Base-by-base conservation (phyloP, 2,113 vertebrate genomes). In the Acrocephalus arundinaceus region DNA sequence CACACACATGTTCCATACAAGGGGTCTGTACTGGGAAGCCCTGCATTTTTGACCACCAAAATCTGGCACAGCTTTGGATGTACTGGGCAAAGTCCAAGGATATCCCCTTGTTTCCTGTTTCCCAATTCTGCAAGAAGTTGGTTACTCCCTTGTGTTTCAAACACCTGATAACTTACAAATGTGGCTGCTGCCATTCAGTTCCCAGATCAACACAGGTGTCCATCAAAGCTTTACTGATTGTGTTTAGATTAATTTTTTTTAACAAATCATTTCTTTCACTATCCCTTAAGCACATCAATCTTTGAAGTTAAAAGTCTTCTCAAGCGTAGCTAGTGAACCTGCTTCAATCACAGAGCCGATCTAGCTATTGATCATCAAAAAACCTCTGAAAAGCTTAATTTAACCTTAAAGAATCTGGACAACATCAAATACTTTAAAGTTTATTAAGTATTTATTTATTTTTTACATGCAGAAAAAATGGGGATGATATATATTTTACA, bases 271-370 rank as follows among this genome's bases (percentile, higher is more conserved):
- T 66, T 91, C 68, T 90, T 85, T 80, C 10, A 4, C 92, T 95
- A 77, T 63, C 93, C 54, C 78, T 94, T 57, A 78, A 92, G 82
- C 57, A 59, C 39, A 59, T 74, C 75, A 92, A 2, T 85, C 87
- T 96, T 97, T 96, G 90, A 97, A 97, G 78, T 78, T 91, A 45
- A 94, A 96, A 93, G 77, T 92, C 65, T 96, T 74, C 51, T 85
- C 87, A 70, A 63, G 73, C 21, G 11, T 46, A 63, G 67, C 91
- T 73, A 63, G 74, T 74, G 45, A 82, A 55, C 30, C 77, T 83
- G 33, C 49, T 96, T 89, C 54, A 66, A 88, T 52, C 27, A 20
- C 31, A 70, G 39, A 49, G 46, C 39, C 91, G 66, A 91, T 86
- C 67, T 74, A 37, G 49, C 58, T 87, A 72, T 67, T 93, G 68